Conservation (phyloP, 2,797 vertebrate genomes). For the Lutjanus argentimaculatus region DNA sequence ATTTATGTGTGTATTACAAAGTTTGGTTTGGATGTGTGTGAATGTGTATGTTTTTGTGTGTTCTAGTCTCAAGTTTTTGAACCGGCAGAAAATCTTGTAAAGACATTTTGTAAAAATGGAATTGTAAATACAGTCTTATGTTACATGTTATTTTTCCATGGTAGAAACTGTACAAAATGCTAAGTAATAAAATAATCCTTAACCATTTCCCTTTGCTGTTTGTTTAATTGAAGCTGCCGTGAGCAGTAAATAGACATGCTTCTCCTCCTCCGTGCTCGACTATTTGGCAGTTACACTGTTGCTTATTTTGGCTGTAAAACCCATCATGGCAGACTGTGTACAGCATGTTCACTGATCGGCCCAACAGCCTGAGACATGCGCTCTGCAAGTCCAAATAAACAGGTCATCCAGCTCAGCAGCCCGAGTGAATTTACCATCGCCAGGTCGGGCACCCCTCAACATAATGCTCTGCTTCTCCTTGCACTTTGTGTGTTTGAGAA, state of each 20-base stretch:
- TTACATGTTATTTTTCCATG: slow-evolving; percentile 91
- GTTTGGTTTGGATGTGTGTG: slow-evolving; percentile 87
- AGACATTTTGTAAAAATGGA: slow-evolving; percentile 93
- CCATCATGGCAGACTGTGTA: slow-evolving; percentile 61
- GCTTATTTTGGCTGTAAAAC: slow-evolving; percentile 80
- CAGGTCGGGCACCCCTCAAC: slow-evolving; percentile 47
- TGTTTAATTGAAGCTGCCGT: slow-evolving; percentile 65
- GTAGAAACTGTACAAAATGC: slow-evolving; percentile 95
- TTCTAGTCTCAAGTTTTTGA: slow-evolving; percentile 84
- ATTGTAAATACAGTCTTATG: slow-evolving; percentile 95
- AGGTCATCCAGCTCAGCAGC: slow-evolving; percentile 72
- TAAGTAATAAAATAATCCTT: slow-evolving; percentile 93
- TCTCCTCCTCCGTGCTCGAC: slow-evolving; percentile 55
- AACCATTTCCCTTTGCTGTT: slow-evolving; percentile 75
- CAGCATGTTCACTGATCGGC: slow-evolving; percentile 68
- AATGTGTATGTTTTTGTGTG: slow-evolving; percentile 83
- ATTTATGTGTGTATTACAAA: slow-evolving; percentile 94
- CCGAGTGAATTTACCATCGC: slow-evolving; percentile 53
- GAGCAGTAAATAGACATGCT: slow-evolving; percentile 67
- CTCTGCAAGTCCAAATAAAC: slow-evolving; percentile 80
- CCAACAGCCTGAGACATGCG: slow-evolving; percentile 67
- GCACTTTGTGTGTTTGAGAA: slow-evolving; percentile 58
- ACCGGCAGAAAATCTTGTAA: slow-evolving; percentile 89
- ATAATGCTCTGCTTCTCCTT: slow-evolving; percentile 59
- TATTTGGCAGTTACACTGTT: slow-evolving; percentile 71